Percentiles rank a stretch among this genome's conserved stretches.
phyloP scores from a whole-genome alignment of 2,797 vertebrate species.

The Sparus aurata region DNA sequence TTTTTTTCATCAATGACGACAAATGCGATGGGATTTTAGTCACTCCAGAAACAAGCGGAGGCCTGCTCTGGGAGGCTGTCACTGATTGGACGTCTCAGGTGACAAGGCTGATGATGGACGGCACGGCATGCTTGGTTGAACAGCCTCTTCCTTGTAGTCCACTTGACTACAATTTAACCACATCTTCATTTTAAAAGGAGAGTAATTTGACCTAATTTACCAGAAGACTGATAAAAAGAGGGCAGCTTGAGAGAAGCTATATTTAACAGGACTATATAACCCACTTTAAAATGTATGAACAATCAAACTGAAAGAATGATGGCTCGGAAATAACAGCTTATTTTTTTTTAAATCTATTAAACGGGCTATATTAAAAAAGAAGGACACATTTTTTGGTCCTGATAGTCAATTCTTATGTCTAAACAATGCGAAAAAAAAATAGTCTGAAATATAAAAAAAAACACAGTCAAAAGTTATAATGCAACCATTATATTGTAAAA shows the following conservation, averaged over 20 bases:
- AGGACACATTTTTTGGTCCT: background rate
- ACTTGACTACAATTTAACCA: slow-evolving; percentile 51
- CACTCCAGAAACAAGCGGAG: slow-evolving; percentile 58
- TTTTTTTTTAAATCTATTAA: background rate
- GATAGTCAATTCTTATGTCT: background rate
- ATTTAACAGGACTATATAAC: background rate
- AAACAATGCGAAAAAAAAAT: background rate
- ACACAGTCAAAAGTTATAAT: background rate
- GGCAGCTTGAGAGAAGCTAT: background rate
- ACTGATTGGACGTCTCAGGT: slow-evolving; percentile 80
- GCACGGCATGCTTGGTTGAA: slow-evolving; percentile 72
- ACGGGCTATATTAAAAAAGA: background rate
- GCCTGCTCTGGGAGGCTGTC: slow-evolving; percentile 62
- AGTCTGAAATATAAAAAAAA: background rate
- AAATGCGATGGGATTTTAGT: slow-evolving; percentile 36
- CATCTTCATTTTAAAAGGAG: background rate
- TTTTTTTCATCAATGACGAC: slow-evolving; percentile 10
- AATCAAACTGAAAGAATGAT: background rate
- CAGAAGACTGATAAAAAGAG: background rate
- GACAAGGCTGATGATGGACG: slow-evolving; percentile 75
- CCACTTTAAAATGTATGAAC: background rate
- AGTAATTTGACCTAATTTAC: background rate
- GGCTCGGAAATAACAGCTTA: background rate
- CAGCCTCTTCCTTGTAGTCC: slow-evolving; percentile 53
- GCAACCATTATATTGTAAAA: background rate